Evolutionary conservation across 2,113 vertebrate species (phyloP).

Genomic region (Equus quagga): DNA sequence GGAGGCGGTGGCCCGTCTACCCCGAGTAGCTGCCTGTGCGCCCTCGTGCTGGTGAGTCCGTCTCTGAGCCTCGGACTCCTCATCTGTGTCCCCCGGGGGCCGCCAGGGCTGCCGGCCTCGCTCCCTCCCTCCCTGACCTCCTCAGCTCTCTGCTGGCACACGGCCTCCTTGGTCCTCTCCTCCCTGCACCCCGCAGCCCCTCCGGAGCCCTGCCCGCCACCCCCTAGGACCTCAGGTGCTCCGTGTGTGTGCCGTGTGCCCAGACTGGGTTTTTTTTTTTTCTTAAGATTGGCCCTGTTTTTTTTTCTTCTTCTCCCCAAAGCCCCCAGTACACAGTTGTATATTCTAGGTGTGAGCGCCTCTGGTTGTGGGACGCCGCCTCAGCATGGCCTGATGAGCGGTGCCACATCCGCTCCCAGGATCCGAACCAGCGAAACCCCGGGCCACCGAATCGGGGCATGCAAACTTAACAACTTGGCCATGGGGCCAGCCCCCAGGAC

Average conservation of each 20-base stretch:
- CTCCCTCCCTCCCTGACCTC: neutral
- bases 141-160: neutral
- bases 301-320: no score
- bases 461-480: no score
- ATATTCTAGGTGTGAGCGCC: no score
- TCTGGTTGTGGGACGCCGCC: no score
- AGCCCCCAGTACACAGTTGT: no score
- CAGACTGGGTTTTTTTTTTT: neutral
- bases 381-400: no score
- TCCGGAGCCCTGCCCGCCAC: neutral
- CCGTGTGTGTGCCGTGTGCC: accelerated
- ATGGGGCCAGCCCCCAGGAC: no score
- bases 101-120: accelerated
- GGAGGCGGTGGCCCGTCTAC: neutral
- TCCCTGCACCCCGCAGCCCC: neutral
- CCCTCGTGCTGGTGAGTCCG: accelerated
- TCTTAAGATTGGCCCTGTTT: no score
- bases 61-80: neutral
- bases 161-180: no score
- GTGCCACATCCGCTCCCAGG: no score
- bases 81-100: accelerated
- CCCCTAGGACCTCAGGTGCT: neutral
- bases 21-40: neutral
- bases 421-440: no score
- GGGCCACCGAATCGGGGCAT: no score